Conservation (phyloP, 2,888 invertebrate genomes). For the Drosophila borborema region DNA sequence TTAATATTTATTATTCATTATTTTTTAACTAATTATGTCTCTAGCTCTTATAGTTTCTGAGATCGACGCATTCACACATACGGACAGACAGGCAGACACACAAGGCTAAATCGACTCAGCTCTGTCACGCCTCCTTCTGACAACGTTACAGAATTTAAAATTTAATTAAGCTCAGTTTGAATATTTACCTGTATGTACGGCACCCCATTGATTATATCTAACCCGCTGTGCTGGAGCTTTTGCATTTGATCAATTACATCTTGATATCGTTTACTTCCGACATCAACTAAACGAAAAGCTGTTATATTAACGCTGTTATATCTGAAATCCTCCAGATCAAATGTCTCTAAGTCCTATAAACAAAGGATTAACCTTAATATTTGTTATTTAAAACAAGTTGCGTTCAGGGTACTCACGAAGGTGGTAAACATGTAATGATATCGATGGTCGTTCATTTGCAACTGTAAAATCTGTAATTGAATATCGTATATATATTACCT, state of each 20-base stretch:
- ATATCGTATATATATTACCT: neutral
- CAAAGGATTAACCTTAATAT: neutral
- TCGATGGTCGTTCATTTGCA: slow-evolving; percentile 98
- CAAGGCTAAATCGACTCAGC: no score
- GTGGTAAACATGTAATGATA: slow-evolving; percentile 98
- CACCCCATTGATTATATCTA: slow-evolving; percentile 89
- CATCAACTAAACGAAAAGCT: slow-evolving; percentile 95
- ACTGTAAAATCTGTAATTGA: slow-evolving; percentile 91
- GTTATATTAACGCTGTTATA: slow-evolving; percentile 98
- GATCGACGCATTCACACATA: no score
- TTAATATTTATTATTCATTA: no score
- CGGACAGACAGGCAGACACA: no score
- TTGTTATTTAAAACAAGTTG: neutral
- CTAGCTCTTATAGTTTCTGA: no score
- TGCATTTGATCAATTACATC: slow-evolving; percentile 94
- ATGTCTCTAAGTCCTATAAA: slow-evolving; percentile 92
- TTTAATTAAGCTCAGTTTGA: neutral
- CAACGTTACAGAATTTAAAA: neutral
- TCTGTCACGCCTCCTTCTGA: no score
- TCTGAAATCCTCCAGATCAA: slow-evolving; percentile 95
- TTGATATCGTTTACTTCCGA: slow-evolving; percentile 90
- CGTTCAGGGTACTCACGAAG: slow-evolving; percentile 90
- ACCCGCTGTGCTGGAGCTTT: slow-evolving; percentile 93
- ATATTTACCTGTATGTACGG: slow-evolving; percentile 88
- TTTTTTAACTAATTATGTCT: no score